Conservation (phyloP, 2,888 invertebrate species). For the Idaea straminata region DNA sequence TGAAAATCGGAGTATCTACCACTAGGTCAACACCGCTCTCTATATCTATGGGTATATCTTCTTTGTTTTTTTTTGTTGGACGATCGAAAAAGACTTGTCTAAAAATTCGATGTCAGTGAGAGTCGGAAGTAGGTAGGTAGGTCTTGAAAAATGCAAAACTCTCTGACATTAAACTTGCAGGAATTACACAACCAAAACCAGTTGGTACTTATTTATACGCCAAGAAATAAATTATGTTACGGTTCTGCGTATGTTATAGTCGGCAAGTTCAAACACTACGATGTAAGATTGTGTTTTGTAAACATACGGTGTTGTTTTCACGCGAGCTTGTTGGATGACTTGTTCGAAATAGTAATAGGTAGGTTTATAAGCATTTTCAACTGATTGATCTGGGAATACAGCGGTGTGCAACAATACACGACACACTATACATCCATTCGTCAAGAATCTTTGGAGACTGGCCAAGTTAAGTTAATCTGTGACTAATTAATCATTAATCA, state of each 20-base stretch:
- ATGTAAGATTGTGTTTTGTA: constrained; percentile 24
- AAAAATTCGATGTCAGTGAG: constrained; percentile 16
- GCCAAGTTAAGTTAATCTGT: too few species aligned
- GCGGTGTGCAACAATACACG: too few species aligned
- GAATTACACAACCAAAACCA: constrained; percentile 2
- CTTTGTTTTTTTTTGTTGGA: too few species aligned
- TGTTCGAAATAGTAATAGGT: constrained; percentile 8
- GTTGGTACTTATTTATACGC: neutral
- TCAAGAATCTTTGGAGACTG: too few species aligned
- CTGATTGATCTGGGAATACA: neutral
- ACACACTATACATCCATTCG: too few species aligned
- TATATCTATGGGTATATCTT: too few species aligned
- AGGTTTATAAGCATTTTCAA: neutral
- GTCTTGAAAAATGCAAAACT: neutral
- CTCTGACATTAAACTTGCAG: constrained; percentile 3
- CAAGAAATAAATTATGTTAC: constrained; percentile 1
- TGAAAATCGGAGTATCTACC: too few species aligned
- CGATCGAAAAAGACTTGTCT: neutral
- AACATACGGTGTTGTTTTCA: constrained; percentile 19
- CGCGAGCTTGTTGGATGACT: constrained; percentile 23
- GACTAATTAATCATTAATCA: too few species aligned
- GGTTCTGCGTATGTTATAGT: constrained; percentile 22
- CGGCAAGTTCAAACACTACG: constrained; percentile 38
- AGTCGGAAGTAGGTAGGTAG: constrained; percentile 14
- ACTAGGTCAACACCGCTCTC: too few species aligned